These are phyloP conservation scores for Spicauda simplicius DNA, from an alignment of 2,888 invertebrate species.

Conservation along the genomic window DNA sequence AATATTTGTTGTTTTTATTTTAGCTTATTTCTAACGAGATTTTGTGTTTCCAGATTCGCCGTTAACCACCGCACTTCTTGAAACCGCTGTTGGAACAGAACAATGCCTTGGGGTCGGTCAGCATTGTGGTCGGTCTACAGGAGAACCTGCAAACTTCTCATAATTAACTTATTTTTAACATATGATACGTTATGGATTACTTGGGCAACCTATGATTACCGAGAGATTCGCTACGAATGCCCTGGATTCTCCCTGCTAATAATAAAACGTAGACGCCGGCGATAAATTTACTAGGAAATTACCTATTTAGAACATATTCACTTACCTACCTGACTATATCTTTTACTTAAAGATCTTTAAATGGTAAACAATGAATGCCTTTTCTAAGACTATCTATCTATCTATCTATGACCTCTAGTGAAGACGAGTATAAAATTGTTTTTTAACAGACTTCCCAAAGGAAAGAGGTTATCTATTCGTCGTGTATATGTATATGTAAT, in stretches of 20 bases:
- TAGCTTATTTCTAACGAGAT: neutral
- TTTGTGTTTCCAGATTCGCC: neutral
- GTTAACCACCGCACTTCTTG: neutral
- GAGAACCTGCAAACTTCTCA: neutral
- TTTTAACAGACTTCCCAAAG: no score
- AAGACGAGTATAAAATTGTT: no score
- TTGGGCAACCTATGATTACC: slow-evolving; percentile 9
- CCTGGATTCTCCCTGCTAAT: neutral
- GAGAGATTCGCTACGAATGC: neutral
- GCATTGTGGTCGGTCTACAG: neutral
- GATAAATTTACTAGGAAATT: neutral
- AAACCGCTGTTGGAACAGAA: neutral
- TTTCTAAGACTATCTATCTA: no score
- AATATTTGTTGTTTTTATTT: neutral
- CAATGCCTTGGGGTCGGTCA: neutral
- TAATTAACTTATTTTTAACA: slow-evolving; percentile 4
- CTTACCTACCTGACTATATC: neutral
- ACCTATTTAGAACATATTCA: no score
- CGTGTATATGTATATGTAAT: no score
- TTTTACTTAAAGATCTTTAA: no score
- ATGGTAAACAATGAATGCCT: no score
- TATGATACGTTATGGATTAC: slow-evolving; percentile 2
- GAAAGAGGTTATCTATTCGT: no score
- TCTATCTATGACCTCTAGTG: no score
- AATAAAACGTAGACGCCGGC: neutral